phyloP scores from a whole-genome alignment of 2,797 vertebrate species.

The Tamandua tetradactyla region DNA sequence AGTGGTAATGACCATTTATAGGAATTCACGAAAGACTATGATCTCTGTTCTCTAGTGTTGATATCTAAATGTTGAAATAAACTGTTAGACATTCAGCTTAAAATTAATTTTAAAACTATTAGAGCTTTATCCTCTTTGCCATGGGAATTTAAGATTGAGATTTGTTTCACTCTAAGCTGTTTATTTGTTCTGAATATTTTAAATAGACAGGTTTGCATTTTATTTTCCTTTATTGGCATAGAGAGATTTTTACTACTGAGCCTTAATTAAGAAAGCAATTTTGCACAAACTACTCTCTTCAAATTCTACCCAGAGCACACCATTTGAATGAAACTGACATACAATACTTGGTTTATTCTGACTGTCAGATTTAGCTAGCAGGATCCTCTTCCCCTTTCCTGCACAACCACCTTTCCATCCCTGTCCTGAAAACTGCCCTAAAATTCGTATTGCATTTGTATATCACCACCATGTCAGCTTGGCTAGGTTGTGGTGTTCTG shows the following conservation, averaged over 20 bases:
- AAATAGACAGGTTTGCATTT: background rate
- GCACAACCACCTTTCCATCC: accelerated
- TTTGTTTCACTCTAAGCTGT: background rate
- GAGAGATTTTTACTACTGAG: background rate
- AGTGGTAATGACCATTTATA: background rate
- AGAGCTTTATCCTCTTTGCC: background rate
- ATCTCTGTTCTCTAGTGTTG: background rate
- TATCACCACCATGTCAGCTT: background rate
- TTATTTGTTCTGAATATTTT: background rate
- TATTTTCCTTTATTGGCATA: background rate
- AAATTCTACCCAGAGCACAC: background rate
- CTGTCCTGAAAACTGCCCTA: accelerated
- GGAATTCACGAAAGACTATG: background rate
- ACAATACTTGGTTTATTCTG: background rate
- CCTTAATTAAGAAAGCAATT: background rate
- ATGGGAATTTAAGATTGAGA: background rate
- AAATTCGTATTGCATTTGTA: background rate
- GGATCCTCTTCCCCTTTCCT: background rate
- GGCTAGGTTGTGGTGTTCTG: no score
- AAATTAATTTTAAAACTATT: background rate
- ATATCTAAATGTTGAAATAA: background rate
- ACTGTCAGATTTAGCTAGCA: background rate
- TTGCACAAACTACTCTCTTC: background rate
- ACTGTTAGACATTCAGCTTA: background rate
- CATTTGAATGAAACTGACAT: background rate